Conservation (phyloP, 2,797 vertebrate species). For the Octomys mimax region DNA sequence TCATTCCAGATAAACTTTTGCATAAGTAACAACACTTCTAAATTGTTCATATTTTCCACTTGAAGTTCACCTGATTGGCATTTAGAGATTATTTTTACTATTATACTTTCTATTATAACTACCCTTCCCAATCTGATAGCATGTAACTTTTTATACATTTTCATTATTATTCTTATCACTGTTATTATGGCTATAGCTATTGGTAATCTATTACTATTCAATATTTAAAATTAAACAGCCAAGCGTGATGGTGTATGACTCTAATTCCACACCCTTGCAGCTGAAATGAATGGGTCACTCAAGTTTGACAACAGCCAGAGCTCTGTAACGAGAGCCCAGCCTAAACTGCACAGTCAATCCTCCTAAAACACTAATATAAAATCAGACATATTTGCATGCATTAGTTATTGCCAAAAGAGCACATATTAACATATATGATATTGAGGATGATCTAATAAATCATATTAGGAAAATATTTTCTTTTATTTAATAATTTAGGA, state of each 20-base stretch:
- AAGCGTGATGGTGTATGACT: not conserved
- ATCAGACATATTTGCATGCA: not conserved
- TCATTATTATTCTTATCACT: not conserved
- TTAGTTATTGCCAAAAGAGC: not conserved
- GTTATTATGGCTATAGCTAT: conserved; percentile 4
- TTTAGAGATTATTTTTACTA: conserved; percentile 4
- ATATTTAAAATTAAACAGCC: conserved; percentile 22
- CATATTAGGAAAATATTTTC: not conserved
- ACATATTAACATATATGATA: not conserved
- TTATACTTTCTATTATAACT: not conserved
- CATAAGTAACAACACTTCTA: not conserved
- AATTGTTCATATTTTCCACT: not conserved
- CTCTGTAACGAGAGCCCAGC: not conserved
- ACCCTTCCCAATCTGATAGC: conserved; percentile 25
- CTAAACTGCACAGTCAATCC: not conserved
- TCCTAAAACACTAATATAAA: not conserved
- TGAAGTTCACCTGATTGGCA: not conserved
- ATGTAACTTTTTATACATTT: conserved; percentile 16
- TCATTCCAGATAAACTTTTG: not conserved
- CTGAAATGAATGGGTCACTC: not conserved
- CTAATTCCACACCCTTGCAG: not conserved
- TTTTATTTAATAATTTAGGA: conserved; percentile 41
- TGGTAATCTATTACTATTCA: not conserved
- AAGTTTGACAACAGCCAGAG: not conserved
- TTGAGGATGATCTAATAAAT: conserved; percentile 16